A percentile compares a stretch with the other conserved stretches of the same genome.
Evolutionary conservation across 2,113 vertebrate genomes (phyloP).

Genomic region (Capra hircus): DNA sequence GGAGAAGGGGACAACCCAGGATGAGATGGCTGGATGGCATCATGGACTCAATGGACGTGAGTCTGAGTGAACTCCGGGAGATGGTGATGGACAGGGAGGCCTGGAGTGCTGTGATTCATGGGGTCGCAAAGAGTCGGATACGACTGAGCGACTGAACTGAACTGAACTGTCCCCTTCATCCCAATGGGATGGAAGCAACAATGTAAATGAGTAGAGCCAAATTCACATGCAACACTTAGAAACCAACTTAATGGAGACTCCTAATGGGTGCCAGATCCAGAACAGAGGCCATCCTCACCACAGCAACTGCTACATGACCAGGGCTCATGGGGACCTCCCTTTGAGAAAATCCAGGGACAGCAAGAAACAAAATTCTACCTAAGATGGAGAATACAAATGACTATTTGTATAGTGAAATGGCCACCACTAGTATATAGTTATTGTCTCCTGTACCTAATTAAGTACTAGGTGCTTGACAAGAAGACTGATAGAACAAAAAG

Average conservation of each 20-base stretch:
- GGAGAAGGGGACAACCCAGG: too few relatives aligned
- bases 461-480: not conserved
- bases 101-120: too few relatives aligned
- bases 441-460: not conserved
- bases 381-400: not conserved
- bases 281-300: not conserved
- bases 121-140: too few relatives aligned
- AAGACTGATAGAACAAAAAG: not conserved
- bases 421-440: not conserved
- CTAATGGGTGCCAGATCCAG: not conserved
- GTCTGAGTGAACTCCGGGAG: too few relatives aligned
- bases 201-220: not conserved
- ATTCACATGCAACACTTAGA: not conserved
- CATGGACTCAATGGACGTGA: too few relatives aligned
- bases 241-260: not conserved
- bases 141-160: too few relatives aligned
- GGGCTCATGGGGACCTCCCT: not conserved
- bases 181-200: not conserved
- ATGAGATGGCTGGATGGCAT: too few relatives aligned
- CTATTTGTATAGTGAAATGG: not conserved
- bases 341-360: not conserved
- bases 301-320: not conserved
- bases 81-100: too few relatives aligned
- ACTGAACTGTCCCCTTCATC: not conserved
- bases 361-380: not conserved